A percentile compares a stretch with the other conserved stretches of the same genome.
These are phyloP conservation scores for Notospermus geniculatus DNA, from an alignment of 1,140 invertebrate genomes.

Conservation along the genomic window DNA sequence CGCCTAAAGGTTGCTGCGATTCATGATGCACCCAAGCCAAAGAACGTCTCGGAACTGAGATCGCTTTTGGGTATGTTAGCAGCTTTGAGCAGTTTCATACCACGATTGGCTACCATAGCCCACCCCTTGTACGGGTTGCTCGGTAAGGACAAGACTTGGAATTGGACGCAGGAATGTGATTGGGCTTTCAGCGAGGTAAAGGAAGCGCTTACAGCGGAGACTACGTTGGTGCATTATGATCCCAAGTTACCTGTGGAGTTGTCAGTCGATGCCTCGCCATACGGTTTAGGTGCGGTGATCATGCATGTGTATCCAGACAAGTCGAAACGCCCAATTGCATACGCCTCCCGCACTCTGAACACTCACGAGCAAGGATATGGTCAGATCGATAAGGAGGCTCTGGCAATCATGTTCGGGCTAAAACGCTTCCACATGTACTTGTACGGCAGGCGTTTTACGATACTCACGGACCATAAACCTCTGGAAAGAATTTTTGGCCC, in stretches of 20 bases:
- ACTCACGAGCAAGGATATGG: slow-evolving; percentile 48
- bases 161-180: slow-evolving; percentile 10
- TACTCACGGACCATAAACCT: slow-evolving; percentile 47
- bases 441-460: slow-evolving; percentile 40
- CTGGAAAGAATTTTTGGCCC: slow-evolving; percentile 36
- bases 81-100: slow-evolving; percentile 10
- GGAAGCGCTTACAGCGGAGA: slow-evolving; percentile 9
- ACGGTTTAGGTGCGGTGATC: slow-evolving; percentile 17
- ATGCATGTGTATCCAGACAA: slow-evolving; percentile 15
- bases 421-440: slow-evolving; percentile 59
- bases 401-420: slow-evolving; percentile 57
- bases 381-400: slow-evolving; percentile 57
- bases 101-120: slow-evolving; percentile 5
- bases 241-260: slow-evolving; percentile 12
- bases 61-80: slow-evolving; percentile 17
- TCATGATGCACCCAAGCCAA: neutral
- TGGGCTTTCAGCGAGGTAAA: slow-evolving; percentile 30
- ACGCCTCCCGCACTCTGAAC: slow-evolving; percentile 47
- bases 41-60: slow-evolving; percentile 11
- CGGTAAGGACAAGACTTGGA: slow-evolving; percentile 3
- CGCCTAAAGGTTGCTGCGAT: slow-evolving; percentile 41
- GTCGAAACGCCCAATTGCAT: slow-evolving; percentile 43
- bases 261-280: slow-evolving; percentile 13
- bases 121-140: slow-evolving; percentile 11
- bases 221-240: slow-evolving; percentile 18